Percentiles rank a stretch among this genome's conserved stretches.
Conservation (phyloP, 2,113 vertebrate genomes). For the Craseonycteris thonglongyai region DNA sequence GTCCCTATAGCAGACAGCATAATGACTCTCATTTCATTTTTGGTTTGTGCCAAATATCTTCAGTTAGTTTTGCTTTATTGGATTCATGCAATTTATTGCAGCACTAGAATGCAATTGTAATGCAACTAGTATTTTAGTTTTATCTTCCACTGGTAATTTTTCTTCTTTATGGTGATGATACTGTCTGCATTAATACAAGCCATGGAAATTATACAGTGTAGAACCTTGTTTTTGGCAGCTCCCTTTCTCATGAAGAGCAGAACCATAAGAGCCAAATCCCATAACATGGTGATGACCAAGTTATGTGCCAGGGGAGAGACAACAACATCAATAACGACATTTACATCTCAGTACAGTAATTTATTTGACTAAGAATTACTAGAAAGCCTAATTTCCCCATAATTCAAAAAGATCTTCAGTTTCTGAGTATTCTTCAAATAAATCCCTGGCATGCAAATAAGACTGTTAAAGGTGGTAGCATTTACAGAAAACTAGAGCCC, state of each 20-base stretch:
- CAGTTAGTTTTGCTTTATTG: conserved; percentile 85
- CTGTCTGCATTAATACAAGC: conserved; percentile 80
- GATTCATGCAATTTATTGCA: conserved; percentile 79
- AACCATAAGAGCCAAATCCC: neutral
- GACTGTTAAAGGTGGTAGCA: neutral
- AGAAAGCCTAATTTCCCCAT: neutral
- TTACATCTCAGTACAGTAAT: neutral
- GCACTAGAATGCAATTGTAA: conserved; percentile 80
- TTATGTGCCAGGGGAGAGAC: neutral
- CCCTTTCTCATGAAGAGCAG: conserved; percentile 44
- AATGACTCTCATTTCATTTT: conserved; percentile 81
- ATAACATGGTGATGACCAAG: neutral
- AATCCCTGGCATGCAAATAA: neutral
- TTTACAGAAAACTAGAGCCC: neutral
- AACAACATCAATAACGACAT: neutral
- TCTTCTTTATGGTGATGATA: conserved; percentile 81
- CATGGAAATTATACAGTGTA: conserved; percentile 78
- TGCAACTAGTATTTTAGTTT: conserved; percentile 83
- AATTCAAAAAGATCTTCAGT: neutral
- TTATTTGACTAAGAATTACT: conserved; percentile 8
- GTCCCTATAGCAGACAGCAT: conserved; percentile 76
- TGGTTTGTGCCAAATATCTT: conserved; percentile 84
- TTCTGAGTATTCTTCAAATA: neutral
- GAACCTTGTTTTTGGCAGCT: conserved; percentile 74
- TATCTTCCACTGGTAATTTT: conserved; percentile 80